Conservation (phyloP, 2,797 vertebrate genomes). For the Artibeus jamaicensis region DNA sequence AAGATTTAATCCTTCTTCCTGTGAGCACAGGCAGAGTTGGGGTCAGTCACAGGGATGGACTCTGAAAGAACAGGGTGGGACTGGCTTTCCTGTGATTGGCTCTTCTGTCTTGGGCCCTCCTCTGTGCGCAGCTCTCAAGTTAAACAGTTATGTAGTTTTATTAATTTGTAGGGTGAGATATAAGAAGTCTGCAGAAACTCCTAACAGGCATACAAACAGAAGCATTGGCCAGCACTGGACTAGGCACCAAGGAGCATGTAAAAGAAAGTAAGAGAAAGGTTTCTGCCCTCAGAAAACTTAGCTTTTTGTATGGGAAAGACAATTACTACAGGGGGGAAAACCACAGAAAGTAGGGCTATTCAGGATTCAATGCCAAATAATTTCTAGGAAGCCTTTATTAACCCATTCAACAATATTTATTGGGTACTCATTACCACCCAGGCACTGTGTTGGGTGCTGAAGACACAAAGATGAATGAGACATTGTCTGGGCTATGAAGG, state of each 20-base stretch:
- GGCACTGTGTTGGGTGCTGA: not conserved
- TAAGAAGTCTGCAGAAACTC: not conserved
- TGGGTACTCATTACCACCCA: not conserved
- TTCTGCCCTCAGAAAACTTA: not conserved
- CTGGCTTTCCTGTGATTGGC: not conserved
- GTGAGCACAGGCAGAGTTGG: not conserved
- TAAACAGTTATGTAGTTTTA: slow-evolving; percentile 27
- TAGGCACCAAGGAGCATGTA: not conserved
- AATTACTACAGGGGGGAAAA: not conserved
- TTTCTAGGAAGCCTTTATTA: not conserved
- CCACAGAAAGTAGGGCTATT: not conserved
- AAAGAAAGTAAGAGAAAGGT: not conserved
- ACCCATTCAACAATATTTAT: not conserved
- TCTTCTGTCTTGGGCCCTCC: not conserved
- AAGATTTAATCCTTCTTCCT: slow-evolving; percentile 65
- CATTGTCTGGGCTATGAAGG: not conserved
- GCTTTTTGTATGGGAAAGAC: not conserved
- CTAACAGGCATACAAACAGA: not conserved
- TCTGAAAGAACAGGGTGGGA: not conserved
- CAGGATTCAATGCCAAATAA: not conserved
- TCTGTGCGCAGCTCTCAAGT: not conserved
- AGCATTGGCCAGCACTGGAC: not conserved
- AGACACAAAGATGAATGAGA: not conserved
- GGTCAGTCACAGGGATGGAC: not conserved
- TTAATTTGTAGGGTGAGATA: not conserved